phyloP scores from a whole-genome alignment of 2,888 invertebrate genomes.

The Cheilosia urbana region DNA sequence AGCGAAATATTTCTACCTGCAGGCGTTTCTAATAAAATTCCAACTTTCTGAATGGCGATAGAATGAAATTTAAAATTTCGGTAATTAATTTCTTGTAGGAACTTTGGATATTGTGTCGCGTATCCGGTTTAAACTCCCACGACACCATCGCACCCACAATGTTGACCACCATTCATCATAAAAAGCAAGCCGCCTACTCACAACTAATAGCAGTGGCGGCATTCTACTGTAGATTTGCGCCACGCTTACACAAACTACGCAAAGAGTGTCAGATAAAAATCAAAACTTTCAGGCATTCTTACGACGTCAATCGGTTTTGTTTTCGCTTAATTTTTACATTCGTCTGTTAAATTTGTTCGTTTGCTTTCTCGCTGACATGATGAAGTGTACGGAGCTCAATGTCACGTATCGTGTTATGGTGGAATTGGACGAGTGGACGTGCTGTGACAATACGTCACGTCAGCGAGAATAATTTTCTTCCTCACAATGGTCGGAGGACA shows the following conservation, averaged over 20 bases:
- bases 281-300: not conserved
- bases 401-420: not conserved
- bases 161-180: too few species aligned
- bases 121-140: too few species aligned
- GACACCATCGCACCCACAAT: too few species aligned
- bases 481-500: not conserved
- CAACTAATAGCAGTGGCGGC: too few species aligned
- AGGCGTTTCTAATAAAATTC: too few species aligned
- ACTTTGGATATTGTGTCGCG: too few species aligned
- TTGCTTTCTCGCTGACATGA: not conserved
- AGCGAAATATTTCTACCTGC: too few species aligned
- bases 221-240: too few species aligned
- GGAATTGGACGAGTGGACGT: not conserved
- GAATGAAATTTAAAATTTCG: too few species aligned
- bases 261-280: not conserved
- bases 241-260: not conserved
- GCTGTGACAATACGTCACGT: slow-evolving; percentile 8
- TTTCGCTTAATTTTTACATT: not conserved
- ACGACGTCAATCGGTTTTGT: not conserved
- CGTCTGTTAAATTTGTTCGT: not conserved
- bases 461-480: not conserved
- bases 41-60: too few species aligned
- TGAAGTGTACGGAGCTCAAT: not conserved
- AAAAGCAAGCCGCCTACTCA: too few species aligned
- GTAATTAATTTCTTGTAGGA: too few species aligned